phyloP scores from a whole-genome alignment of 2,797 vertebrate species.

The Adrianichthys oophorus region DNA sequence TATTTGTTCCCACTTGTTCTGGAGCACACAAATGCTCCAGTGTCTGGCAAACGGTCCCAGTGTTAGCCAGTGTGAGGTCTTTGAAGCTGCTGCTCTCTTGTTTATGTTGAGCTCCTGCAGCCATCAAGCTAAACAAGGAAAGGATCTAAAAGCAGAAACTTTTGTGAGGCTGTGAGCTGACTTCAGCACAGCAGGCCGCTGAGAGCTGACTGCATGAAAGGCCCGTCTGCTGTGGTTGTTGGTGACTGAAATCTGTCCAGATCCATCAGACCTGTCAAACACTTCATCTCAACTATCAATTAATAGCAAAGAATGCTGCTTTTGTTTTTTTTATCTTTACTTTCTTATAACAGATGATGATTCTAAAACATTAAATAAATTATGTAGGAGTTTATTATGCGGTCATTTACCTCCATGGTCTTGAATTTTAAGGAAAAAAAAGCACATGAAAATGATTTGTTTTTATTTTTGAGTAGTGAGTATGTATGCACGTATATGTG shows the following conservation, averaged over 20 bases:
- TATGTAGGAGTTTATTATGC: too few species aligned
- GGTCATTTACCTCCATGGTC: too few species aligned
- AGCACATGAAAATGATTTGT: too few species aligned
- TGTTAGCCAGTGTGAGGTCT: constrained; percentile 52
- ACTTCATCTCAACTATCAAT: neutral
- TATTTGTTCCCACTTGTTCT: constrained; percentile 34
- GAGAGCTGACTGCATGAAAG: constrained; percentile 51
- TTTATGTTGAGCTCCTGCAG: constrained; percentile 48
- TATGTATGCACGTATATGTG: too few species aligned
- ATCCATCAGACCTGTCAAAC: constrained; percentile 36
- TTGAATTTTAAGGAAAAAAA: too few species aligned
- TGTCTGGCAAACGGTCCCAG: constrained; percentile 36
- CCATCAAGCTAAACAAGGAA: constrained; percentile 58
- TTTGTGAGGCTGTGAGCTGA: constrained; percentile 43
- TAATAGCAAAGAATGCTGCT: neutral
- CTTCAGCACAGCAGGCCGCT: constrained; percentile 50
- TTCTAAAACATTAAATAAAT: neutral
- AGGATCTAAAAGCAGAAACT: constrained; percentile 55
- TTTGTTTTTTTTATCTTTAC: neutral
- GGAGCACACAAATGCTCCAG: constrained; percentile 21
- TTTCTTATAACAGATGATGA: neutral
- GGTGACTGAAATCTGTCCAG: constrained; percentile 22
- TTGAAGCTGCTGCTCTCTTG: constrained; percentile 59
- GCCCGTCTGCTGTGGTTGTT: constrained; percentile 34
- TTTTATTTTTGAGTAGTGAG: too few species aligned